These are phyloP conservation scores for Yponomeuta sedellus DNA, from an alignment of 2,888 invertebrate genomes.

Conservation along the genomic window DNA sequence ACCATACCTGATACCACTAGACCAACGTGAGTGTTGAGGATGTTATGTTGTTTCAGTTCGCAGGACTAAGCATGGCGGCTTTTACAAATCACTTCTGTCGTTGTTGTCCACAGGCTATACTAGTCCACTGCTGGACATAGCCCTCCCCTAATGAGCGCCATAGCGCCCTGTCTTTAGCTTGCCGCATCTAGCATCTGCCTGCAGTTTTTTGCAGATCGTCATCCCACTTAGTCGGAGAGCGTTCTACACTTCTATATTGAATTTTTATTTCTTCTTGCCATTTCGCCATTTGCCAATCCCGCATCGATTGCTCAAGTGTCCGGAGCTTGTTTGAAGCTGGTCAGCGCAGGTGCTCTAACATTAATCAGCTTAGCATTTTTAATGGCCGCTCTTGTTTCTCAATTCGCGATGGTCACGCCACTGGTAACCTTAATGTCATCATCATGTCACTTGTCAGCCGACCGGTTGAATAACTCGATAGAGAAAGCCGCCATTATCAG, in stretches of 20 bases:
- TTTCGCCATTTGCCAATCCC: too few species aligned
- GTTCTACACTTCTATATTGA: neutral
- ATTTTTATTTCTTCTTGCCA: neutral
- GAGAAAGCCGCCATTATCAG: neutral
- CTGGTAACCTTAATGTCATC: constrained; percentile 40
- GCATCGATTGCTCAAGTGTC: neutral
- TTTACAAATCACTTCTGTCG: neutral
- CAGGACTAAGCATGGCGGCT: neutral
- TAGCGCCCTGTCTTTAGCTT: too few species aligned
- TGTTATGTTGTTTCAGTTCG: neutral
- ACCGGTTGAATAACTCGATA: constrained; percentile 7
- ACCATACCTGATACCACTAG: too few species aligned
- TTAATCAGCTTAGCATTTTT: constrained; percentile 24
- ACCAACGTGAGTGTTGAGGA: too few species aligned
- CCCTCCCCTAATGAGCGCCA: too few species aligned
- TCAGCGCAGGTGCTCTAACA: constrained; percentile 12
- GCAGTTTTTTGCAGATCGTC: too few species aligned
- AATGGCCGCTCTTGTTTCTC: constrained; percentile 31
- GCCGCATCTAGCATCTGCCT: too few species aligned
- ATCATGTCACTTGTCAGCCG: constrained; percentile 16
- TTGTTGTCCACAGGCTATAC: too few species aligned
- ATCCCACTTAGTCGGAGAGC: too few species aligned
- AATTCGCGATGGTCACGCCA: constrained; percentile 19
- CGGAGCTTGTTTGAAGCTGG: neutral
- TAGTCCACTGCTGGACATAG: too few species aligned